A percentile compares a stretch with the other conserved stretches of the same genome.
Conservation (phyloP, 2,113 vertebrate genomes). For the Acrocephalus kingi region DNA sequence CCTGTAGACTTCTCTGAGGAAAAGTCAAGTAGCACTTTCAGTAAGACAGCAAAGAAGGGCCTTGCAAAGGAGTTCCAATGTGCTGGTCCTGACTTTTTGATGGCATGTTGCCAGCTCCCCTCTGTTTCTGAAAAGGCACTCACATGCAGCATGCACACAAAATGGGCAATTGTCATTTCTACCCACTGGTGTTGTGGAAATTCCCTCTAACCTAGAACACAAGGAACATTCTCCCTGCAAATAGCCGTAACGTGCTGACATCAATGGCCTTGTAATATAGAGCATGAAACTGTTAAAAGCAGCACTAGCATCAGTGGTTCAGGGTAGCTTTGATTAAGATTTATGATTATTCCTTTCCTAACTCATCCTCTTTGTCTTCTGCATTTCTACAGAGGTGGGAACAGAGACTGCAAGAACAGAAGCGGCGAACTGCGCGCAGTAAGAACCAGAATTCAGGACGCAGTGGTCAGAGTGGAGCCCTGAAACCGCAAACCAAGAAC, state of each 20-base stretch:
- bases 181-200: not conserved
- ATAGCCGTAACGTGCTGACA: not conserved
- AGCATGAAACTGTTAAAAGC: not conserved
- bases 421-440: conserved; percentile 52
- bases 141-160: accelerated
- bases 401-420: conserved; percentile 78
- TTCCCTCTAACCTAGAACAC: not conserved
- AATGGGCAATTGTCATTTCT: not conserved
- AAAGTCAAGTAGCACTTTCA: accelerated
- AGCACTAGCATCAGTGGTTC: not conserved
- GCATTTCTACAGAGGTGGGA: conserved; percentile 77
- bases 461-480: conserved; percentile 65
- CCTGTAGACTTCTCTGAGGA: not conserved
- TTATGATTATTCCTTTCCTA: not conserved
- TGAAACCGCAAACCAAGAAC: conserved; percentile 66
- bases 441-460: conserved; percentile 69
- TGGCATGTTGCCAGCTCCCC: not conserved
- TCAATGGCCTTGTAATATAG: too few species aligned
- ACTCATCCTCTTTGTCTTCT: not conserved
- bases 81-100: not conserved
- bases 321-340: not conserved
- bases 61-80: not conserved
- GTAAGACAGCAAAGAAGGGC: not conserved
- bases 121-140: not conserved
- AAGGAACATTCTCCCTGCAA: not conserved